These are phyloP conservation scores for Hypena proboscidalis DNA, from an alignment of 2,888 invertebrate species.

Conservation along the genomic window DNA sequence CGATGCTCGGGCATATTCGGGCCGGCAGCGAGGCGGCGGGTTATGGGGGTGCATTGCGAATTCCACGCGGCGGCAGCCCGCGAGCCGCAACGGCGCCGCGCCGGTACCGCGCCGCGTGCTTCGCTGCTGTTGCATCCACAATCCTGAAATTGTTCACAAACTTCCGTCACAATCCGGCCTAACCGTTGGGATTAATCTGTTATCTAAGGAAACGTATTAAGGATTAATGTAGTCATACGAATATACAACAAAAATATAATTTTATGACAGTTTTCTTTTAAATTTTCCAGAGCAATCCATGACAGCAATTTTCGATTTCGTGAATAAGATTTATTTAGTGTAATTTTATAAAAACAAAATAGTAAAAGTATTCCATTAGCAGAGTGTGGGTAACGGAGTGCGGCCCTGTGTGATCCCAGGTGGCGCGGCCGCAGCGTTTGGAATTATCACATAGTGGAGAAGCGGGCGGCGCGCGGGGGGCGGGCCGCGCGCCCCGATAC, in stretches of 20 bases:
- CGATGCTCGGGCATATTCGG: conserved; percentile 56
- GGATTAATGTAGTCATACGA: not conserved
- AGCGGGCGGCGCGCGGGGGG: conserved; percentile 57
- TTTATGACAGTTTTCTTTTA: not conserved
- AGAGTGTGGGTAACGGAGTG: conserved; percentile 48
- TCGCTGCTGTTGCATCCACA: conserved; percentile 55
- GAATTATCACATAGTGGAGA: conserved; percentile 85
- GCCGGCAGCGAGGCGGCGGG: conserved; percentile 36
- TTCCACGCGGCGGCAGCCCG: conserved; percentile 58
- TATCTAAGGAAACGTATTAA: not conserved
- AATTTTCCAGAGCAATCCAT: too few species aligned
- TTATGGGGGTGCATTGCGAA: conserved; percentile 66
- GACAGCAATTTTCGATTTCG: too few species aligned
- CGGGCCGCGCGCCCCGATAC: conserved; percentile 68
- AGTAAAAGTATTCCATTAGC: conserved; percentile 10
- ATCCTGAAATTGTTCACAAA: conserved; percentile 68
- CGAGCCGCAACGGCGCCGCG: conserved; percentile 50
- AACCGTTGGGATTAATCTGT: conserved; percentile 19
- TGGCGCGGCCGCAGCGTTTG: conserved; percentile 86
- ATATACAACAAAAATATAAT: not conserved
- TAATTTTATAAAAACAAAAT: not conserved
- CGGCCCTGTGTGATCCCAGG: conserved; percentile 82
- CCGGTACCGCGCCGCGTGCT: conserved; percentile 65
- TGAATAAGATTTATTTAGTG: too few species aligned
- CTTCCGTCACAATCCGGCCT: conserved; percentile 46